Evolutionary conservation across 2,113 vertebrate species (phyloP).

Genomic region (Actinemys pallida): DNA sequence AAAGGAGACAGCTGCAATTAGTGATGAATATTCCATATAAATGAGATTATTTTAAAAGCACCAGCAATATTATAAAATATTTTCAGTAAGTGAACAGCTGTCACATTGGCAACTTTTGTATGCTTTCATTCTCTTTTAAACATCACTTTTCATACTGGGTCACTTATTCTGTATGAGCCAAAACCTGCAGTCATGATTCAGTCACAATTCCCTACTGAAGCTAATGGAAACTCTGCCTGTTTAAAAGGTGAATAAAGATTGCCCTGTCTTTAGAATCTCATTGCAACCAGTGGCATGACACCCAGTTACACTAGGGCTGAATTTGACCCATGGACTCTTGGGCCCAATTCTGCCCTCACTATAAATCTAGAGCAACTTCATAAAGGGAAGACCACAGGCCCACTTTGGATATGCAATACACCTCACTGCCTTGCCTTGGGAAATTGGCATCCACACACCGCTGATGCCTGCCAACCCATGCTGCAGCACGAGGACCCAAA

Average conservation of each 20-base stretch:
- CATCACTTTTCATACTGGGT: constrained; percentile 11
- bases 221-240: constrained; percentile 11
- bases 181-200: neutral
- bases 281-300: neutral
- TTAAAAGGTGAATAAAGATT: constrained; percentile 43
- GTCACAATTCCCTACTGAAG: constrained; percentile 17
- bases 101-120: constrained; percentile 56
- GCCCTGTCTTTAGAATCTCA: constrained; percentile 2
- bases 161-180: constrained; percentile 40
- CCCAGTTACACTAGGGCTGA: neutral
- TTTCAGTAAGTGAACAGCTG: constrained; percentile 81
- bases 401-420: neutral
- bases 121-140: neutral
- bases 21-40: constrained; percentile 78
- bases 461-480: neutral
- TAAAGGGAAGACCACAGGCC: neutral
- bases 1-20: constrained; percentile 85
- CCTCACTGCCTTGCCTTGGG: neutral
- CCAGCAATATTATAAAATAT: constrained; percentile 77
- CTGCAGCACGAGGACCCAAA: neutral
- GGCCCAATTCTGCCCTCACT: neutral
- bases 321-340: neutral
- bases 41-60: constrained; percentile 82
- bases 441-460: neutral
- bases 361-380: rapidly evolving